Evolutionary conservation across 2,113 vertebrate species (phyloP).

Genomic region (Podarcis raffonei): DNA sequence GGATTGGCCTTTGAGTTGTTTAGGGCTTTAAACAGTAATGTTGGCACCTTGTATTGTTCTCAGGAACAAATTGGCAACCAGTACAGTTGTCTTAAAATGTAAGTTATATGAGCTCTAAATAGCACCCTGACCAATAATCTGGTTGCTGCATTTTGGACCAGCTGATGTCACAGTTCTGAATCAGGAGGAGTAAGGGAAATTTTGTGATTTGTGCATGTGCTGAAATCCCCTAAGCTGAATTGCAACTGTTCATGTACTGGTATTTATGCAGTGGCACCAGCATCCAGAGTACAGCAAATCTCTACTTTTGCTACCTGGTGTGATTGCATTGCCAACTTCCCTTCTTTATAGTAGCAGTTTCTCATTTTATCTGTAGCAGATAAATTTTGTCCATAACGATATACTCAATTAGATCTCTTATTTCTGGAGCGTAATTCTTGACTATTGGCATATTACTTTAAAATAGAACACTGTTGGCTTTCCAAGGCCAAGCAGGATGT

Average conservation of each 20-base stretch:
- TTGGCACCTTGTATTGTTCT: too few species aligned
- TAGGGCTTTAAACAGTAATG: too few species aligned
- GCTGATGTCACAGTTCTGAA: background rate
- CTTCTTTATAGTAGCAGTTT: conserved; percentile 24
- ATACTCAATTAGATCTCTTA: background rate
- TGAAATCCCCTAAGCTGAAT: background rate
- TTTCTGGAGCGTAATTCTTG: conserved; percentile 8
- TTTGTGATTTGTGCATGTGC: background rate
- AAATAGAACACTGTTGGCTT: conserved; percentile 22
- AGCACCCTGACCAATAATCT: too few species aligned
- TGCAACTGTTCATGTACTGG: background rate
- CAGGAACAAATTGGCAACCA: too few species aligned
- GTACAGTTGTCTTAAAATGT: too few species aligned
- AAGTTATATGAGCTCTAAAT: too few species aligned
- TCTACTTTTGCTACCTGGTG: background rate
- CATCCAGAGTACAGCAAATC: background rate
- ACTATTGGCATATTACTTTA: conserved; percentile 7
- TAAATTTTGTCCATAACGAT: background rate
- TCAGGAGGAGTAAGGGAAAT: background rate
- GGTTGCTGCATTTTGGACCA: too few species aligned
- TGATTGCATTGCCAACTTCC: background rate
- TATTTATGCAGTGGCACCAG: background rate
- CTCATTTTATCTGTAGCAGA: conserved; percentile 13
- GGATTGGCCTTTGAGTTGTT: too few species aligned
- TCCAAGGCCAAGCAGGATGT: background rate